Percentiles rank a stretch among this genome's conserved stretches.
Conservation (phyloP, 2,888 invertebrate genomes). For the Camptogramma bilineatum region DNA sequence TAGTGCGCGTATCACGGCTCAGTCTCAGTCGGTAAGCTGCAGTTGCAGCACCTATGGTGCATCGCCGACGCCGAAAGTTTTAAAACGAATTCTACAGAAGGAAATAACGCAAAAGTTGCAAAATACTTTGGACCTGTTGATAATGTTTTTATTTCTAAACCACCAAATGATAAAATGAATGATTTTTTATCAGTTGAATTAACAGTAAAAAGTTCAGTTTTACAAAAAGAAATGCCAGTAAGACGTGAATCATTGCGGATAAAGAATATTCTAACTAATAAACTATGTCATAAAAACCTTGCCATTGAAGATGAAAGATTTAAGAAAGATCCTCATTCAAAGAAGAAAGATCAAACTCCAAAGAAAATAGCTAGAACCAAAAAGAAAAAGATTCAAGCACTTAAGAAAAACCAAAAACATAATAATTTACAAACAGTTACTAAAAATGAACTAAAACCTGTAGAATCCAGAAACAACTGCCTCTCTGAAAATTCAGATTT, state of each 20-base stretch:
- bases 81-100: background rate
- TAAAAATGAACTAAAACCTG: background rate
- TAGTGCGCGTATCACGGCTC: background rate
- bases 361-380: background rate
- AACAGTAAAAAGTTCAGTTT: background rate
- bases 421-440: background rate
- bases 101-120: background rate
- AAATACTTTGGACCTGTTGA: background rate
- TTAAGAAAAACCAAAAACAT: background rate
- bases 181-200: background rate
- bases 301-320: background rate
- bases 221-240: constrained; percentile 1
- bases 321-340: background rate
- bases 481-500: background rate
- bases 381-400: background rate
- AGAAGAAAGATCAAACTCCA: background rate
- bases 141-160: background rate
- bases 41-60: background rate
- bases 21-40: background rate
- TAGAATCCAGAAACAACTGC: background rate
- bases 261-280: background rate
- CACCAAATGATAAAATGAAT: background rate
- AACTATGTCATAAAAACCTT: background rate
- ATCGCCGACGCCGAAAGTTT: background rate
- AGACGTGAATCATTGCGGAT: background rate